These are phyloP conservation scores for Gerosis bhagava DNA, from an alignment of 2,888 invertebrate species.

Conservation along the genomic window DNA sequence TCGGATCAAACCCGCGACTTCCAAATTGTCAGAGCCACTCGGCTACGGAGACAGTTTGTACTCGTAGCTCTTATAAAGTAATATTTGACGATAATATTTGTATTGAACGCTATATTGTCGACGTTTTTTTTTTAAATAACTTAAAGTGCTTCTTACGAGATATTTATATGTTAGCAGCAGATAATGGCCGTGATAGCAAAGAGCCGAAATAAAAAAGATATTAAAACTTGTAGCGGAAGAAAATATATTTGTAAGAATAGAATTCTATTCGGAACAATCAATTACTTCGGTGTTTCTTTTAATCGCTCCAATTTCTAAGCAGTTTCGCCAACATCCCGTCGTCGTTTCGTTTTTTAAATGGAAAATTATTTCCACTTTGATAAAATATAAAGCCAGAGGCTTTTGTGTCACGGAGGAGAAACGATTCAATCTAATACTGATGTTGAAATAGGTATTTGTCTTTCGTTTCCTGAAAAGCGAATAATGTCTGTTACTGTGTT, in stretches of 20 bases:
- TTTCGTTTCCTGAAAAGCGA: slow-evolving; percentile 20
- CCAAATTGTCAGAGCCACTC: too few species aligned
- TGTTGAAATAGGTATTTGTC: slow-evolving; percentile 47
- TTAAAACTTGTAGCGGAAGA: slow-evolving; percentile 8
- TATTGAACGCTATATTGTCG: too few species aligned
- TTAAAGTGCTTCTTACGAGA: too few species aligned
- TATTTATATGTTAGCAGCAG: too few species aligned
- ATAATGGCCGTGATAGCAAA: too few species aligned
- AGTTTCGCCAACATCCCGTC: slow-evolving; percentile 15
- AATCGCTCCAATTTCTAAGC: slow-evolving; percentile 24
- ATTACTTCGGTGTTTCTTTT: slow-evolving; percentile 18
- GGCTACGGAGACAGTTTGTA: too few species aligned
- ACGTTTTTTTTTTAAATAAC: too few species aligned
- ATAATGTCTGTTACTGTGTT: slow-evolving; percentile 10
- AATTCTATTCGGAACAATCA: slow-evolving; percentile 21
- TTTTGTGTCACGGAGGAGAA: slow-evolving; percentile 44
- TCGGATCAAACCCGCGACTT: too few species aligned
- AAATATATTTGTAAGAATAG: slow-evolving; percentile 4
- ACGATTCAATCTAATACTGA: slow-evolving; percentile 56
- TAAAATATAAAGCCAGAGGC: slow-evolving; percentile 53
- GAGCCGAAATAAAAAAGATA: not conserved
- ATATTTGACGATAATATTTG: too few species aligned
- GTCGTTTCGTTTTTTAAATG: slow-evolving; percentile 38
- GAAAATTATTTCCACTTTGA: slow-evolving; percentile 53
- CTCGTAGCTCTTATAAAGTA: too few species aligned